Conservation (phyloP, 2,113 vertebrate species). For the Gulo gulo region DNA sequence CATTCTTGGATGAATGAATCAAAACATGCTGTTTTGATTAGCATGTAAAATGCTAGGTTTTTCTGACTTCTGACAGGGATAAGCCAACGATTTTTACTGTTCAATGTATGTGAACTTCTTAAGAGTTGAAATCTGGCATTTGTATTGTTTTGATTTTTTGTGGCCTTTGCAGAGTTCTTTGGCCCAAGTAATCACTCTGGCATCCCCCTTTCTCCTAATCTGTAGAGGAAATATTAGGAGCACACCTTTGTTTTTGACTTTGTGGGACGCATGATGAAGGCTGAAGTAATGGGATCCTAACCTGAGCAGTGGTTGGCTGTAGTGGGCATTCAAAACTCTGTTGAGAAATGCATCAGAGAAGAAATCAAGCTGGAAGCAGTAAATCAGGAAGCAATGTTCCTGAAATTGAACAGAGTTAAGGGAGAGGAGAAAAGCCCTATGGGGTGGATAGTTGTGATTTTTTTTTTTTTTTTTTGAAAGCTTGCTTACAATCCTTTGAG, state of each 20-base stretch:
- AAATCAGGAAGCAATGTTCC: background rate
- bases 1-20: background rate
- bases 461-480: slow-evolving; percentile 18
- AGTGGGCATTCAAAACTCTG: background rate
- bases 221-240: background rate
- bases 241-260: background rate
- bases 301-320: no score
- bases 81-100: background rate
- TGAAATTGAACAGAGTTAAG: background rate
- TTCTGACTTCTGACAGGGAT: background rate
- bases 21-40: background rate
- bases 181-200: background rate
- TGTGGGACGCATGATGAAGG: background rate
- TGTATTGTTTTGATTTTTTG: background rate
- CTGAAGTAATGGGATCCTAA: background rate
- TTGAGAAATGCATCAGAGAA: background rate
- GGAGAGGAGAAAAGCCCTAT: background rate
- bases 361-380: background rate
- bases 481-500: slow-evolving; percentile 58
- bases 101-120: background rate
- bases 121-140: background rate
- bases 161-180: background rate
- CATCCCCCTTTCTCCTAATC: background rate
- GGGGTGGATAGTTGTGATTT: slow-evolving; percentile 6
- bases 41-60: background rate